Conservation (phyloP, 2,888 invertebrate genomes). For the Saturnia pavonia region DNA sequence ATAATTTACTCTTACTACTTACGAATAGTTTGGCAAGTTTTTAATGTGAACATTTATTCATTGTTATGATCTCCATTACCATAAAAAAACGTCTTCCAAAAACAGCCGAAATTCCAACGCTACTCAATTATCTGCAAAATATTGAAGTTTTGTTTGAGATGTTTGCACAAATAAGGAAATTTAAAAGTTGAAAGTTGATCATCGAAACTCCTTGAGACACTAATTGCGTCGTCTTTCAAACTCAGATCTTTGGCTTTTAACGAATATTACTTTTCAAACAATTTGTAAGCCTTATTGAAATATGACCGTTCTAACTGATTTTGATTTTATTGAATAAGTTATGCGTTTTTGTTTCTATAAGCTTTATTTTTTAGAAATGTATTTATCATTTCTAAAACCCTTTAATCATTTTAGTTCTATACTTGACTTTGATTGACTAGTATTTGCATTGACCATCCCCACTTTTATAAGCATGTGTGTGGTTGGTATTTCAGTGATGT, state of each 20-base stretch:
- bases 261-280: conserved; percentile 38
- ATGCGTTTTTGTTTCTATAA: neutral
- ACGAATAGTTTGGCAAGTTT: neutral
- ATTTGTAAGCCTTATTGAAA: conserved; percentile 33
- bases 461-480: neutral
- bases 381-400: too few relatives aligned
- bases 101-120: neutral
- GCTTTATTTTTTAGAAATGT: neutral
- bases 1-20: neutral
- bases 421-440: neutral
- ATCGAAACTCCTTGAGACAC: conserved; percentile 32
- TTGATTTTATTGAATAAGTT: neutral
- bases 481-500: neutral
- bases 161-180: conserved; percentile 23
- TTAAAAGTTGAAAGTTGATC: conserved; percentile 24
- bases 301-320: neutral
- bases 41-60: neutral
- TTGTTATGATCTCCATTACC: neutral
- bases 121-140: conserved; percentile 7
- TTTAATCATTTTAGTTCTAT: neutral
- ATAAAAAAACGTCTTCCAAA: neutral
- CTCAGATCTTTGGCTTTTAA: conserved; percentile 34
- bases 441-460: neutral
- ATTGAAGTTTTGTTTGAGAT: conserved; percentile 11
- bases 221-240: conserved; percentile 42